Conservation (phyloP, 2,113 vertebrate species). For the Clupea harengus region DNA sequence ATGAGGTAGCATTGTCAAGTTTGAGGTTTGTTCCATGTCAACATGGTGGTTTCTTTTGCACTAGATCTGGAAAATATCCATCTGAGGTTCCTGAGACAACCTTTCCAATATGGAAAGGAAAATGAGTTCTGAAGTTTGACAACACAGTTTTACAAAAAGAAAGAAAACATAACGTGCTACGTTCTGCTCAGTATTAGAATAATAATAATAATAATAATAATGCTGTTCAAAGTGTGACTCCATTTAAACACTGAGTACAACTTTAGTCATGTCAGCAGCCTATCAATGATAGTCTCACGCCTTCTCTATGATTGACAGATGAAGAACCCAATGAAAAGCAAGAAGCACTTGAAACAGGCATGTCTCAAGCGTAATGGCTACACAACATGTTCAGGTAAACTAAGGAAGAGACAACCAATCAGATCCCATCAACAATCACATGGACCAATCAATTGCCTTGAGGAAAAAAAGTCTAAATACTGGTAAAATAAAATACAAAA, state of each 20-base stretch:
- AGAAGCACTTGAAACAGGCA: not conserved
- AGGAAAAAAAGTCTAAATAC: conserved; percentile 39
- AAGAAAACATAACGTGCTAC: conserved; percentile 22
- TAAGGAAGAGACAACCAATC: conserved; percentile 23
- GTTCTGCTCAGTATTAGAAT: conserved; percentile 11
- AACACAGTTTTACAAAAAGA: conserved; percentile 24
- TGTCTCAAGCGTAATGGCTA: not conserved
- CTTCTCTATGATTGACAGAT: conserved; percentile 43
- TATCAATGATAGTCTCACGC: conserved; percentile 41
- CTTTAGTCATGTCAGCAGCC: conserved; percentile 20
- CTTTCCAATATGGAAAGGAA: conserved; percentile 60
- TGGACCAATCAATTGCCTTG: conserved; percentile 35
- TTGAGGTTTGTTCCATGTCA: not conserved
- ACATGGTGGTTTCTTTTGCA: not conserved
- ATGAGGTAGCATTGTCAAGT: conserved; percentile 14
- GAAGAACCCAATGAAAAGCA: conserved; percentile 6
- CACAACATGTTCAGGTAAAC: conserved; percentile 19
- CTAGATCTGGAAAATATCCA: conserved; percentile 27
- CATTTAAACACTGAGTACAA: not conserved
- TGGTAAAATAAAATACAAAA: conserved; percentile 27
- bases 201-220: not conserved
- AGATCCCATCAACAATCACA: conserved; percentile 20
- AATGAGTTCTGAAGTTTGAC: conserved; percentile 62
- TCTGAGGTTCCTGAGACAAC: conserved; percentile 57
- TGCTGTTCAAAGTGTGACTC: not conserved